Conservation (phyloP, 2,888 invertebrate species). For the Oeneis ivallda region DNA sequence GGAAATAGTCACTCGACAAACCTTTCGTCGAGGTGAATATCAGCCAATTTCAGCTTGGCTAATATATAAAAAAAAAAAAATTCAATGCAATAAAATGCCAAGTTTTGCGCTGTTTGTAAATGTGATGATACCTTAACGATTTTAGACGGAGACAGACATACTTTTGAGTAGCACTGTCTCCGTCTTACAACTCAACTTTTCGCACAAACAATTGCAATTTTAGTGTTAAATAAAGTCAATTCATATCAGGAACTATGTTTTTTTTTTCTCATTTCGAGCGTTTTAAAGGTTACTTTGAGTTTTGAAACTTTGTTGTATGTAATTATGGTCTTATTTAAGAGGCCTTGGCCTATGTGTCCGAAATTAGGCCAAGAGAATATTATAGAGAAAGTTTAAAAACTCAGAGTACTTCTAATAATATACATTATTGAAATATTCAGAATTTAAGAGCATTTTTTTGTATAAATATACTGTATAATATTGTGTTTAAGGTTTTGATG, state of each 20-base stretch:
- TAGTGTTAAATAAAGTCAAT: slow-evolving; percentile 15
- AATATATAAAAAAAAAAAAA: too few relatives aligned
- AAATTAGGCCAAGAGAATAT: neutral
- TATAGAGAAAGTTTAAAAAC: neutral
- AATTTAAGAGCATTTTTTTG: slow-evolving; percentile 60
- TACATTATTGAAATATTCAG: neutral
- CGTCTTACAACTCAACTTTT: slow-evolving; percentile 8
- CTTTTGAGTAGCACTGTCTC: neutral
- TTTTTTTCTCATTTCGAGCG: neutral
- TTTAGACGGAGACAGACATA: neutral
- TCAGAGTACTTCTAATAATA: neutral
- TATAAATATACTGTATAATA: slow-evolving; percentile 64
- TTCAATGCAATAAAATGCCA: too few relatives aligned
- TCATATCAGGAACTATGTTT: slow-evolving; percentile 6
- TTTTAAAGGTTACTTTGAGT: neutral
- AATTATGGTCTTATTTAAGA: too few relatives aligned
- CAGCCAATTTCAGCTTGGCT: too few relatives aligned
- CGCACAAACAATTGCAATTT: slow-evolving; percentile 18
- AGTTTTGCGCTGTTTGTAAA: neutral
- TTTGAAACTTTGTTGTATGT: neutral
- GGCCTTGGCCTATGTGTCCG: too few relatives aligned
- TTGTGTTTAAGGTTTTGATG: neutral
- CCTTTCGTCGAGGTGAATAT: too few relatives aligned
- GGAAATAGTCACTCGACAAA: too few relatives aligned
- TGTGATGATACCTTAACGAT: neutral